Conservation (phyloP, 2,888 invertebrate species). For the Eupithecia pulchellata region DNA sequence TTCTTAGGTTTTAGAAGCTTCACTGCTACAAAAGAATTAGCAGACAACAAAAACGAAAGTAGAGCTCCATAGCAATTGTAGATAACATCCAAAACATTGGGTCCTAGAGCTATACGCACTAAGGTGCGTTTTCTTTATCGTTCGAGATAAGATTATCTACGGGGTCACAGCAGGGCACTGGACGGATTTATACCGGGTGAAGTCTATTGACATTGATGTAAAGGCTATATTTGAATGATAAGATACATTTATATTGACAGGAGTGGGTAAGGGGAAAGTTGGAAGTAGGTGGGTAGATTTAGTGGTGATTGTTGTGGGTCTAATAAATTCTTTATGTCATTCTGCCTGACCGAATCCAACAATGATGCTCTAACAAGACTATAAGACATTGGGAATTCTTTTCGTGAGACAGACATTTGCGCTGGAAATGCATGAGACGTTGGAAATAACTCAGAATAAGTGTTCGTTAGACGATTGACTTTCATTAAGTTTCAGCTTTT, state of each 20-base stretch:
- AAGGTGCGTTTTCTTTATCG: conserved; percentile 59
- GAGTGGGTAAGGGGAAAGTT: conserved; percentile 14
- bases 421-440: no score
- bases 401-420: no score
- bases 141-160: conserved; percentile 62
- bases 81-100: conserved; percentile 40
- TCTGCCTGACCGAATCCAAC: not conserved
- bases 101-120: conserved; percentile 48
- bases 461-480: not conserved
- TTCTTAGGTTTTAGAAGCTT: not conserved
- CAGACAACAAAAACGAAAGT: conserved; percentile 25
- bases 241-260: conserved; percentile 31
- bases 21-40: not conserved
- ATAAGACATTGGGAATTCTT: not conserved
- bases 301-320: not conserved
- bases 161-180: conserved; percentile 55
- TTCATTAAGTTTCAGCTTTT: not conserved
- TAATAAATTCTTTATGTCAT: not conserved
- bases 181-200: conserved; percentile 38
- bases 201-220: conserved; percentile 37
- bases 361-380: not conserved
- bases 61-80: conserved; percentile 20
- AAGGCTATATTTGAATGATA: conserved; percentile 36
- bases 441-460: not conserved
- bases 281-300: conserved; percentile 11